These are phyloP conservation scores for Leptopterna dolabrata DNA, from an alignment of 2,888 invertebrate genomes.

Conservation along the genomic window DNA sequence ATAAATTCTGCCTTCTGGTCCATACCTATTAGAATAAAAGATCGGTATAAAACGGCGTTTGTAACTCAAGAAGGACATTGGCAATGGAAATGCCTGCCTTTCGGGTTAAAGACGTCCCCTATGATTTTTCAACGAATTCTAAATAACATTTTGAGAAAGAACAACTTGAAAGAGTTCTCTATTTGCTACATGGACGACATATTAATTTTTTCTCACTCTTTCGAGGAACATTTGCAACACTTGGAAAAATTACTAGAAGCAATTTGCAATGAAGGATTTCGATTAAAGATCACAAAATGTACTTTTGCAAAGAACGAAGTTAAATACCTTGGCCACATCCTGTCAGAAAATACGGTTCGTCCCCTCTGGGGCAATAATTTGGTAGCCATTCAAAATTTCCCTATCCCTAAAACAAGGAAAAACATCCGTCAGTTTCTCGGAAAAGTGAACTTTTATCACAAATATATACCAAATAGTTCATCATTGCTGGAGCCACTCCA, in stretches of 20 bases:
- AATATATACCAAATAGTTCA: constrained; percentile 34
- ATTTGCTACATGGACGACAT: constrained; percentile 52
- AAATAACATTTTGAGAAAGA: constrained; percentile 21
- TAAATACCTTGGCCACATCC: constrained; percentile 54
- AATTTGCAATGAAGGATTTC: constrained; percentile 53
- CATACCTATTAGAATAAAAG: constrained; percentile 60
- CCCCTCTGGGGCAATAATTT: constrained; percentile 48
- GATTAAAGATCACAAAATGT: constrained; percentile 54
- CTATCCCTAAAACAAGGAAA: constrained; percentile 37
- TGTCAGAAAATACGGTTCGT: constrained; percentile 44
- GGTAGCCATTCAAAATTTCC: constrained; percentile 35
- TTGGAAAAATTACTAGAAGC: constrained; percentile 40
- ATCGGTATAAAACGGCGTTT: constrained; percentile 61
- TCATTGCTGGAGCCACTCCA: constrained; percentile 41
- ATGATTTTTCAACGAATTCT: constrained; percentile 55
- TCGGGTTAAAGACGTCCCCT: constrained; percentile 58
- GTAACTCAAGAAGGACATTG: constrained; percentile 61
- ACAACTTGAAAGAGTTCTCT: constrained; percentile 37
- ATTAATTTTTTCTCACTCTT: constrained; percentile 54
- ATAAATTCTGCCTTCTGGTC: constrained; percentile 60
- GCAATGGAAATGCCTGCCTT: constrained; percentile 61
- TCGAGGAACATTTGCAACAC: constrained; percentile 47
- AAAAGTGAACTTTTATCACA: constrained; percentile 41
- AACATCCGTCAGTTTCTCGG: constrained; percentile 42
- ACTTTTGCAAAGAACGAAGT: constrained; percentile 51